Conservation (phyloP, 2,113 vertebrate genomes). For the Elephantulus edwardii region DNA sequence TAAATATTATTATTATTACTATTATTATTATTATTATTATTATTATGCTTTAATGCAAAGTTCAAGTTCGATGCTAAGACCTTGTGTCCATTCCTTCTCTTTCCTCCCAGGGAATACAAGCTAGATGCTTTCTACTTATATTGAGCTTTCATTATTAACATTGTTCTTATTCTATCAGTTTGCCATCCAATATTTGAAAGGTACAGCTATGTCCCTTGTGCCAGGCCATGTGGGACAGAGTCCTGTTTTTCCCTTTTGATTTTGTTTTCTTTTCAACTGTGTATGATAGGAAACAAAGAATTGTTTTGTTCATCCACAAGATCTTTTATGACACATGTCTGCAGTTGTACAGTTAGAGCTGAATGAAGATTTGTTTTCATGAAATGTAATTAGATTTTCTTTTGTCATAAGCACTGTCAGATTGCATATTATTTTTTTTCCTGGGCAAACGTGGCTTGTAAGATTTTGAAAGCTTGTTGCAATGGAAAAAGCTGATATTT, state of each 20-base stretch:
- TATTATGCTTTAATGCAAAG: conserved; percentile 59
- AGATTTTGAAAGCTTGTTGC: conserved; percentile 54
- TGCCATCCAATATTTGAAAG: conserved; percentile 54
- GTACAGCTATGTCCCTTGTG: not conserved
- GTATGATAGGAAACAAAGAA: conserved; percentile 28
- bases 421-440: conserved; percentile 44
- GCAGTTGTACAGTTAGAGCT: not conserved
- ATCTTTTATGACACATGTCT: conserved; percentile 42
- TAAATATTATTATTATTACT: conserved; percentile 70
- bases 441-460: conserved; percentile 45
- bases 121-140: conserved; percentile 19
- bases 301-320: conserved; percentile 35
- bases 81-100: conserved; percentile 52
- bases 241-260: not conserved
- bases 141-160: conserved; percentile 41
- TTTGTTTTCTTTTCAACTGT: no score
- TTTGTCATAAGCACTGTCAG: conserved; percentile 64
- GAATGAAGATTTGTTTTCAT: conserved; percentile 66
- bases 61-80: conserved; percentile 33
- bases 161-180: conserved; percentile 25
- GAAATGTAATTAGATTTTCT: conserved; percentile 71
- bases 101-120: not conserved
- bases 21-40: conserved; percentile 70
- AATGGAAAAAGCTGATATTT: conserved; percentile 43
- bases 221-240: not conserved